These are phyloP conservation scores for Neodiprion fabricii DNA, from an alignment of 1,140 invertebrate species.

Conservation along the genomic window DNA sequence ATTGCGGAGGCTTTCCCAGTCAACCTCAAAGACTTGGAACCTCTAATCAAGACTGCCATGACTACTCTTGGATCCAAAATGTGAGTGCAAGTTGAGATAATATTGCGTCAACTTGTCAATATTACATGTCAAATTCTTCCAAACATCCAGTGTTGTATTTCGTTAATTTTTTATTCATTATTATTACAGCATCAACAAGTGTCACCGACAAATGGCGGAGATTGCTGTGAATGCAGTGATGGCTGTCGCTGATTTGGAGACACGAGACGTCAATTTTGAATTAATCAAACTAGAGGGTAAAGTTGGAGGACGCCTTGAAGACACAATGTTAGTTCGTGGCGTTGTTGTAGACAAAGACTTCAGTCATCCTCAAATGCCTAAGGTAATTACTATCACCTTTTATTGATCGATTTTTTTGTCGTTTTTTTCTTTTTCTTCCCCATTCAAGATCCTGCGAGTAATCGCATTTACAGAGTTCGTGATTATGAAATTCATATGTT, in stretches of 20 bases:
- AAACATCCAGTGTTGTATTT: background rate
- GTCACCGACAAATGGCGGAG: constrained; percentile 96
- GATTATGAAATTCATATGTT: no score
- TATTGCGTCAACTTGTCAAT: background rate
- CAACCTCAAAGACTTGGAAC: constrained; percentile 82
- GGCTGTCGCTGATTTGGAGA: constrained; percentile 91
- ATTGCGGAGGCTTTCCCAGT: constrained; percentile 93
- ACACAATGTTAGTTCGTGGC: constrained; percentile 95
- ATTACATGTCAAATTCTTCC: background rate
- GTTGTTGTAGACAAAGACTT: constrained; percentile 99
- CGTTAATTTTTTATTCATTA: background rate
- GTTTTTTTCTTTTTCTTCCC: background rate
- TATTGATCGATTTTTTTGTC: background rate
- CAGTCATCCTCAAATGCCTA: constrained; percentile 99
- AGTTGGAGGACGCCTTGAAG: constrained; percentile 96
- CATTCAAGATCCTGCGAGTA: background rate
- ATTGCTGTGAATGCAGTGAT: constrained; percentile 98
- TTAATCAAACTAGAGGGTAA: constrained; percentile 99
- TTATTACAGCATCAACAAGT: constrained; percentile 75
- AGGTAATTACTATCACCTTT: constrained; percentile 62
- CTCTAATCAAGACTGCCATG: constrained; percentile 94
- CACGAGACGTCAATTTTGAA: constrained; percentile 98
- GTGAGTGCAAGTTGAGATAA: constrained; percentile 56
- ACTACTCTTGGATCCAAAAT: constrained; percentile 99
- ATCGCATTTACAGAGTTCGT: no score